These are phyloP conservation scores for Cassiopea andromeda DNA, from an alignment of 30 jellyfish, hydroid and myxozoan species.

Conservation along the genomic window DNA sequence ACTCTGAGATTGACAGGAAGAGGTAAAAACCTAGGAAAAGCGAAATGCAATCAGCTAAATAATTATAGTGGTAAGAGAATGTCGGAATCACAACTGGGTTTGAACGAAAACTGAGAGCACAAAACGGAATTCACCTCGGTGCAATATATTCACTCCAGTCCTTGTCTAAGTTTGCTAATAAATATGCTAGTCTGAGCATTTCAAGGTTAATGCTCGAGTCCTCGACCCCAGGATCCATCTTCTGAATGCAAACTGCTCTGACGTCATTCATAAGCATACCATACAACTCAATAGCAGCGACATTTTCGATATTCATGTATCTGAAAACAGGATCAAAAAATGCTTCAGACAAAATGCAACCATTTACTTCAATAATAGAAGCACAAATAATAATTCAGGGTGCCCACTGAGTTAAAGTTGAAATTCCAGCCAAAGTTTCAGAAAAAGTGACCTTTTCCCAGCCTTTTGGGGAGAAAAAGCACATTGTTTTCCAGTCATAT, in stretches of 20 bases:
- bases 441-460: too few species aligned
- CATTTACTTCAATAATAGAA: too few species aligned
- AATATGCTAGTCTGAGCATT: conserved; percentile 38
- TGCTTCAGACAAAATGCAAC: too few species aligned
- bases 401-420: too few species aligned
- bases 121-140: conserved; percentile 30
- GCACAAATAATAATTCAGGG: too few species aligned
- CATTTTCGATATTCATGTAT: conserved; percentile 33
- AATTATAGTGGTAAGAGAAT: too few species aligned
- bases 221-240: conserved; percentile 5
- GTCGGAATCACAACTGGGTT: neutral
- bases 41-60: too few species aligned
- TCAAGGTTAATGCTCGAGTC: conserved; percentile 8
- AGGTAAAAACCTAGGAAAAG: too few species aligned
- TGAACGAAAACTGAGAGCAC: neutral
- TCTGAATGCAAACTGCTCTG: conserved; percentile 22
- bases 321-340: neutral
- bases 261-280: conserved; percentile 45
- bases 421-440: too few species aligned
- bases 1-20: too few species aligned
- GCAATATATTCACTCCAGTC: conserved; percentile 50
- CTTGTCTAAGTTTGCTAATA: conserved; percentile 29
- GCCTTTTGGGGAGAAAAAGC: too few species aligned
- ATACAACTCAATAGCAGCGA: conserved; percentile 25
- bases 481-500: too few species aligned